Percentiles rank a stretch among this genome's conserved stretches.
These are phyloP conservation scores for Ctenopoma multispine DNA, from an alignment of 2,797 vertebrate genomes.

Conservation along the genomic window DNA sequence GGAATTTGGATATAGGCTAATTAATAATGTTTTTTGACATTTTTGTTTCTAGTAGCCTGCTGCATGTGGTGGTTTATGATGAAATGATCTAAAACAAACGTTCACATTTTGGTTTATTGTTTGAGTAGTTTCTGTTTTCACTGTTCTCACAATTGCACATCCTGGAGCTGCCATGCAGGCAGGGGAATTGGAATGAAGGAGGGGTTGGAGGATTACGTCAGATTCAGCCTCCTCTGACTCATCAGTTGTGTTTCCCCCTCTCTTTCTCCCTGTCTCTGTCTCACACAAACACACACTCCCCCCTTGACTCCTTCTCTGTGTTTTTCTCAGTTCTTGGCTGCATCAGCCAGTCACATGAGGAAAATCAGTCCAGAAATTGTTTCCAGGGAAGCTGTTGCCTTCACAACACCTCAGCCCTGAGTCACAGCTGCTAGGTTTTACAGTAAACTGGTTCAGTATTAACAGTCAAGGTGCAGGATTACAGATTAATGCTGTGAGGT, in stretches of 20 bases:
- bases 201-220: constrained; percentile 66
- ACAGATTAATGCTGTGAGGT: background rate
- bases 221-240: constrained; percentile 75
- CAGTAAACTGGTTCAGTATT: background rate
- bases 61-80: too few species aligned
- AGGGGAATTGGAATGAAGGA: constrained; percentile 39
- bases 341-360: constrained; percentile 62
- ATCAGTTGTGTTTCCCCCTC: constrained; percentile 46
- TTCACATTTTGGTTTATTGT: too few species aligned
- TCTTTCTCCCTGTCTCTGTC: constrained; percentile 5
- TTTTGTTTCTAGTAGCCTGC: too few species aligned
- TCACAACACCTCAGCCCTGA: constrained; percentile 35
- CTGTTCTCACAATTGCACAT: too few species aligned
- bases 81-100: too few species aligned
- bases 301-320: background rate
- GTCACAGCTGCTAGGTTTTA: constrained; percentile 25
- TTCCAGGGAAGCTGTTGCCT: constrained; percentile 47
- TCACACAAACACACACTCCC: background rate
- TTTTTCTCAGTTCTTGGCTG: constrained; percentile 43
- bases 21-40: too few species aligned
- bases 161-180: constrained; percentile 33
- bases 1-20: too few species aligned
- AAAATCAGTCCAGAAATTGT: constrained; percentile 47
- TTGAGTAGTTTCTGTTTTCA: background rate
- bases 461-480: background rate